These are phyloP conservation scores for Patagioenas fasciata DNA, from an alignment of 2,113 vertebrate species.

Conservation along the genomic window DNA sequence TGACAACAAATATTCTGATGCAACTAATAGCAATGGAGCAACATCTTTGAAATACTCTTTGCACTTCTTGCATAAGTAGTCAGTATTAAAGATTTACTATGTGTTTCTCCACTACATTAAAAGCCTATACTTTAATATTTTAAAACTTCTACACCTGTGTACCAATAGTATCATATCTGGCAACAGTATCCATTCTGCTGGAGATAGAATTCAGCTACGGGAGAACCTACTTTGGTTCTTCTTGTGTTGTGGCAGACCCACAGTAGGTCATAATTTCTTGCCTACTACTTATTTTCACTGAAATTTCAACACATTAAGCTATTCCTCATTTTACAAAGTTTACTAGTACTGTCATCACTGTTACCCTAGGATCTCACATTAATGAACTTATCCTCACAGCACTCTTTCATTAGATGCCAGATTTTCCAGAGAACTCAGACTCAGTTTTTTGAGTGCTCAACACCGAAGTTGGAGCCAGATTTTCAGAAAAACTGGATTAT, in stretches of 20 bases:
- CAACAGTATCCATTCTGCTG: background rate
- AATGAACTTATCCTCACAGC: constrained; percentile 4
- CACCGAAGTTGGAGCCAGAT: background rate
- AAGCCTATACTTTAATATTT: background rate
- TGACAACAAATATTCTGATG: background rate
- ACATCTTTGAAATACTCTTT: background rate
- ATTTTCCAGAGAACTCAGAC: constrained; percentile 4
- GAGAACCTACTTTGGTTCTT: background rate
- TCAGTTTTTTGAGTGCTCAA: background rate
- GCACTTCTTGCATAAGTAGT: background rate
- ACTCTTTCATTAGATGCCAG: background rate
- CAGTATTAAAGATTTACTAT: background rate
- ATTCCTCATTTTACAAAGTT: background rate
- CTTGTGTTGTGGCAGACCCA: background rate
- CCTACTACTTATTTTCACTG: background rate
- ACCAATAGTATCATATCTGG: background rate
- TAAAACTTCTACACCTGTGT: background rate
- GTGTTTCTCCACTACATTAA: background rate
- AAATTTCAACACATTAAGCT: constrained; percentile 12
- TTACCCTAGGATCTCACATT: background rate
- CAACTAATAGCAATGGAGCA: background rate
- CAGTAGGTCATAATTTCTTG: background rate
- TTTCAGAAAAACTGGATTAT: background rate
- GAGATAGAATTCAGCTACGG: background rate
- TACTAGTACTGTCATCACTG: background rate